A percentile compares a stretch with the other conserved stretches of the same genome.
phyloP scores from a whole-genome alignment of 2,113 vertebrate species.

The Cochlearius cochlearius region DNA sequence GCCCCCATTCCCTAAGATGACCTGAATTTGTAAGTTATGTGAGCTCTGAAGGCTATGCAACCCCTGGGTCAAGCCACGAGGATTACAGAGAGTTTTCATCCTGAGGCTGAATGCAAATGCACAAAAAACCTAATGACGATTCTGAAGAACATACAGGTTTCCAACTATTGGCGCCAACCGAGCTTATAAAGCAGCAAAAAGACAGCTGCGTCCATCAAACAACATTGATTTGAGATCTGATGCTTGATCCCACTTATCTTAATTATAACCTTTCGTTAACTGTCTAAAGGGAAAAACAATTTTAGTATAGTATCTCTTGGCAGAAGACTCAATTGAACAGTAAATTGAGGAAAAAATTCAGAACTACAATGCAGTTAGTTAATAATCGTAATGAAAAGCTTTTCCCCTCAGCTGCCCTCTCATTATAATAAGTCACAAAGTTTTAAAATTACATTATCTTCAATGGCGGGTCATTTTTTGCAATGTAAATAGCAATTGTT shows the following conservation, averaged over 20 bases:
- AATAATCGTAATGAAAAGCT: neutral
- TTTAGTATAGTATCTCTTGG: neutral
- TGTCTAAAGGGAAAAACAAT: neutral
- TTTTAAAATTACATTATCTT: neutral
- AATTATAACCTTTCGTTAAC: constrained; percentile 17
- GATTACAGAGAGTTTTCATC: neutral
- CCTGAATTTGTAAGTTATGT: neutral
- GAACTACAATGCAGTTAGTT: neutral
- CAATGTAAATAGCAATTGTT: neutral
- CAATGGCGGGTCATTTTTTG: neutral
- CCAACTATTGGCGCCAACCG: neutral
- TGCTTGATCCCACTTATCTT: neutral
- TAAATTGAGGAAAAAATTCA: neutral
- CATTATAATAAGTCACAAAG: neutral
- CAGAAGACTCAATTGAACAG: neutral
- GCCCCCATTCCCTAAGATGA: neutral
- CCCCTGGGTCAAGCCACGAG: neutral
- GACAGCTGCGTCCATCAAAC: neutral
- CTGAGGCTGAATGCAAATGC: neutral
- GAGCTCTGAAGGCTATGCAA: neutral
- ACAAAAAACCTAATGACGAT: neutral
- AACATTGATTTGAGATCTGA: neutral
- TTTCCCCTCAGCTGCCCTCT: neutral
- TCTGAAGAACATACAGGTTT: neutral
- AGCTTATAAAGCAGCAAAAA: neutral